These are phyloP conservation scores for Nipponia nippon DNA, from an alignment of 2,113 vertebrate genomes.

Conservation along the genomic window DNA sequence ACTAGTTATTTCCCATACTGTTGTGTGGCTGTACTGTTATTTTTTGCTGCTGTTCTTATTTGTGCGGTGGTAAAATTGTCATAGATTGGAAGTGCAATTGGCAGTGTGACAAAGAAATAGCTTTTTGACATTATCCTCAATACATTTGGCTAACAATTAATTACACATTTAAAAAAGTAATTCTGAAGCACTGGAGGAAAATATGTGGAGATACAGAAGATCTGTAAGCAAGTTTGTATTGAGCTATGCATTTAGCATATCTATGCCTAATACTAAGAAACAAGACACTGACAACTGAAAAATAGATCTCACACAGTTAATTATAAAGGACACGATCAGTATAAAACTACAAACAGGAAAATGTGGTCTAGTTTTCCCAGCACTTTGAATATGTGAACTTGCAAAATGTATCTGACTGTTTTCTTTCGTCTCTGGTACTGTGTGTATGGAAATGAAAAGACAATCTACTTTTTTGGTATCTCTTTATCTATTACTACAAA, in stretches of 20 bases:
- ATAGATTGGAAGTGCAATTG: background rate
- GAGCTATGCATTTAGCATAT: background rate
- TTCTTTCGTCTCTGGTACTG: background rate
- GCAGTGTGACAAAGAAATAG: background rate
- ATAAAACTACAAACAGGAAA: background rate
- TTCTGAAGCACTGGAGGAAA: background rate
- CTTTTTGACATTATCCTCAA: background rate
- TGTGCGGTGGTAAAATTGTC: background rate
- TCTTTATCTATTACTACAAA: background rate
- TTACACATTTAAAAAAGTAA: background rate
- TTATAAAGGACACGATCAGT: background rate
- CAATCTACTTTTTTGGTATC: background rate
- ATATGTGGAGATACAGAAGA: background rate
- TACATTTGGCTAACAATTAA: background rate
- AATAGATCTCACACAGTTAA: background rate
- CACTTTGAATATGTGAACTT: background rate
- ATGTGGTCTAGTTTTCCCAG: background rate
- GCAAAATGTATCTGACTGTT: background rate
- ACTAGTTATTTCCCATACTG: background rate
- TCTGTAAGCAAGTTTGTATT: background rate
- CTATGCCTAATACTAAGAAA: background rate
- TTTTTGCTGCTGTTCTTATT: background rate
- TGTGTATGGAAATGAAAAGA: background rate
- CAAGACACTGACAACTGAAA: background rate
- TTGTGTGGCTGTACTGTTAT: background rate